Evolutionary conservation across 2,888 invertebrate genomes (phyloP).

Genomic region (Antheraea yamamai): DNA sequence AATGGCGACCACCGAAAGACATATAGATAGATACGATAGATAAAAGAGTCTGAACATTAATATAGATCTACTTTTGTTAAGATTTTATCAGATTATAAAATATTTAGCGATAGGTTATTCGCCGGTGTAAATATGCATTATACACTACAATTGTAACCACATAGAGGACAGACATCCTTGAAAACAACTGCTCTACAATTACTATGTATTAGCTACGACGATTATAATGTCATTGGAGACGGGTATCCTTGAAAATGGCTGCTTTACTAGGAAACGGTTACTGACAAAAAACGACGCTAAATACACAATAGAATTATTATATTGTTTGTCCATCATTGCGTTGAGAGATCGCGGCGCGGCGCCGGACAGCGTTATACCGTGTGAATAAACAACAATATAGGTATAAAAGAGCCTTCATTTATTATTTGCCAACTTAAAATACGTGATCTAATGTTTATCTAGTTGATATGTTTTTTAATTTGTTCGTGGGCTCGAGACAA

Average conservation of each 20-base stretch:
- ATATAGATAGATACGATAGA: no score
- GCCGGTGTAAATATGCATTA: no score
- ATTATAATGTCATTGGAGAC: neutral
- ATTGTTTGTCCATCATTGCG: neutral
- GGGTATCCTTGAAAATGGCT: neutral
- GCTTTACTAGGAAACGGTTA: conserved; percentile 3
- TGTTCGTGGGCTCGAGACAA: neutral
- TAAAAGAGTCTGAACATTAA: no score
- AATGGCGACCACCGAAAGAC: no score
- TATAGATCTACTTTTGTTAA: no score
- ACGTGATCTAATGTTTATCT: neutral
- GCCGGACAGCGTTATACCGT: neutral
- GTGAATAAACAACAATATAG: neutral
- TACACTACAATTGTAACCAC: no score
- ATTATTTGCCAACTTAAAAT: neutral
- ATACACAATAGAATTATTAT: conserved; percentile 8
- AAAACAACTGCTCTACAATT: no score
- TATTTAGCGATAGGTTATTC: no score
- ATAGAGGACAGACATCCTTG: no score
- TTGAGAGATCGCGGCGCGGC: neutral
- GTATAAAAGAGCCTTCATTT: neutral
- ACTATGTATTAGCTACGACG: neutral
- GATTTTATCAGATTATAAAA: no score
- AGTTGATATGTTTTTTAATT: neutral
- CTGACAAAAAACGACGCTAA: neutral